These are phyloP conservation scores for Dreissena rostriformis DNA, from an alignment of 1,140 invertebrate species.

Conservation along the genomic window DNA sequence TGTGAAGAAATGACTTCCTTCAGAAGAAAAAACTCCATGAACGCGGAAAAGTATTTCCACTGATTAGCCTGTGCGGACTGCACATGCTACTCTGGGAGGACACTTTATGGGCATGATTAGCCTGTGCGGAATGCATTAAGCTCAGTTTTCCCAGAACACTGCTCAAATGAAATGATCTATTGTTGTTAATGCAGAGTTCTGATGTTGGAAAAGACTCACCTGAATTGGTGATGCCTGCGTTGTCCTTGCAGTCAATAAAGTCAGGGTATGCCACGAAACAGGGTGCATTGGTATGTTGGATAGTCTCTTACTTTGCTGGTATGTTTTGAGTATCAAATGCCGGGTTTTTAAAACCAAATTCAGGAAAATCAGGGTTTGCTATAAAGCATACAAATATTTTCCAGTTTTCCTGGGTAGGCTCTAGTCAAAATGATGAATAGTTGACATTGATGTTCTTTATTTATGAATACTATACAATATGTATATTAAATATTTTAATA, in stretches of 20 bases:
- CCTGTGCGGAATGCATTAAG: too few species aligned
- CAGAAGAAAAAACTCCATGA: neutral
- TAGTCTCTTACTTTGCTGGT: neutral
- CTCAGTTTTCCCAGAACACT: neutral
- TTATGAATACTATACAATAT: too few species aligned
- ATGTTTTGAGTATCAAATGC: neutral
- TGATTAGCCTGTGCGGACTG: neutral
- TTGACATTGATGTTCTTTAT: too few species aligned
- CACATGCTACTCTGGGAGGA: neutral
- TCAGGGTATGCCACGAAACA: constrained; percentile 52
- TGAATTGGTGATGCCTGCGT: constrained; percentile 34
- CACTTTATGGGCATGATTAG: neutral
- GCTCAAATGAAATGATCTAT: neutral
- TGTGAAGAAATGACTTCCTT: too few species aligned
- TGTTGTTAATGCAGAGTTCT: constrained; percentile 3
- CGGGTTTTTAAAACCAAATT: neutral
- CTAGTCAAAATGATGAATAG: too few species aligned
- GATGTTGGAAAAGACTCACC: constrained; percentile 28
- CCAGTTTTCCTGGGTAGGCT: too few species aligned
- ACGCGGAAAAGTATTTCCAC: neutral
- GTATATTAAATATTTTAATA: too few species aligned
- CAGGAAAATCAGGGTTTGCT: neutral
- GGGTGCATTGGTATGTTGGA: constrained; percentile 42
- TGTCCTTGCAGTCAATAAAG: constrained; percentile 36
- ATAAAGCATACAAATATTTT: too few species aligned